Evolutionary conservation across 2,888 invertebrate genomes (phyloP).

Genomic region (Drosophila mettleri): DNA sequence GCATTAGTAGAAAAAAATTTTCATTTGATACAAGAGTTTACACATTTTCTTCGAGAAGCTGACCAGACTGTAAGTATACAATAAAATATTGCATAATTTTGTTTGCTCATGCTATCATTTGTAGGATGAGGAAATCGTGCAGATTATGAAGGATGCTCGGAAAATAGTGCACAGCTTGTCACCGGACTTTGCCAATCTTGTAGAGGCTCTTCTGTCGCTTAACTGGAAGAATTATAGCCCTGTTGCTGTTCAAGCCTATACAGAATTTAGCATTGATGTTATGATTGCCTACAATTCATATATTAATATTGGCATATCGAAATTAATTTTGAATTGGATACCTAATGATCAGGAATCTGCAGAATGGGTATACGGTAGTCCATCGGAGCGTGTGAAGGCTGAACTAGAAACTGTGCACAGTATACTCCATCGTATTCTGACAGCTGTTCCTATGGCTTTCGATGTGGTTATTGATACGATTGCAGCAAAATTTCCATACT

Average conservation of each 20-base stretch:
- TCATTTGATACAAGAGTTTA: conserved; percentile 75
- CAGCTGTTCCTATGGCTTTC: conserved; percentile 88
- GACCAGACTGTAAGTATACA: conserved; percentile 70
- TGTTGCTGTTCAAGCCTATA: conserved; percentile 86
- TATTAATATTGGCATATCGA: conserved; percentile 87
- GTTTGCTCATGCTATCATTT: neutral
- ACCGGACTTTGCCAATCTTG: conserved; percentile 86
- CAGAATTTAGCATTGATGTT: conserved; percentile 88
- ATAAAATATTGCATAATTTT: neutral
- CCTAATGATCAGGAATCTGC: conserved; percentile 85
- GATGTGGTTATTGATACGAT: conserved; percentile 89
- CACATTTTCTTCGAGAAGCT: conserved; percentile 71
- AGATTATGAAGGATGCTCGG: conserved; percentile 86
- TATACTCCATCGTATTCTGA: conserved; percentile 84
- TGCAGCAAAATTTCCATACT: conserved; percentile 90
- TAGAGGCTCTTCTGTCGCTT: conserved; percentile 87
- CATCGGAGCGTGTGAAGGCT: conserved; percentile 86
- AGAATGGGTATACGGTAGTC: conserved; percentile 88
- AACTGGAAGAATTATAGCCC: conserved; percentile 86
- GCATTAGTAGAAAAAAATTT: conserved; percentile 72
- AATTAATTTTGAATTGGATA: conserved; percentile 87
- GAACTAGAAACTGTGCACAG: conserved; percentile 89
- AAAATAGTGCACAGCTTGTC: conserved; percentile 87
- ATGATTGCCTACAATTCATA: conserved; percentile 89
- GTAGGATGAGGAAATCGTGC: conserved; percentile 87